Evolutionary conservation across 1,140 invertebrate genomes (phyloP).

Genomic region (Macrocentrus cingulum): DNA sequence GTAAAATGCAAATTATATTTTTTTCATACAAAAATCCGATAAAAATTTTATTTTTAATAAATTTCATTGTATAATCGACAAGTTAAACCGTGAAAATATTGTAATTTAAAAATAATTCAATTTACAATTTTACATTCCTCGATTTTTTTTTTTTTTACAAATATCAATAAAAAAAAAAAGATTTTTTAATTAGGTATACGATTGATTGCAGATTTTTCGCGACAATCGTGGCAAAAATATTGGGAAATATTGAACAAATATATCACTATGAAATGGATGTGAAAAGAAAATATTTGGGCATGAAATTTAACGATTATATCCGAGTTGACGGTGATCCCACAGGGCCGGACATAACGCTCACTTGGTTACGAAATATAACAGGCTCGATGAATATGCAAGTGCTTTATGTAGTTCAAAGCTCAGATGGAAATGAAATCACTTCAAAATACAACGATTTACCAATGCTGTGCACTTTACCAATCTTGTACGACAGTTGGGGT

Average conservation of each 20-base stretch:
- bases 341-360: conserved; percentile 8
- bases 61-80: too few relatives aligned
- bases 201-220: too few relatives aligned
- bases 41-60: too few relatives aligned
- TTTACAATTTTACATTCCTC: too few relatives aligned
- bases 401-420: conserved; percentile 20
- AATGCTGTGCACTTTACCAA: conserved; percentile 2
- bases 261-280: conserved; percentile 13
- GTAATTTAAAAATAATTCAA: too few relatives aligned
- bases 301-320: conserved; percentile 21
- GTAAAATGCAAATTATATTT: too few relatives aligned
- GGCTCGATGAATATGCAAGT: conserved; percentile 15
- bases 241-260: background rate
- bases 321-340: conserved; percentile 22
- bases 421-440: conserved; percentile 19
- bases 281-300: conserved; percentile 20
- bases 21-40: too few relatives aligned
- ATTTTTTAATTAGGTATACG: too few relatives aligned
- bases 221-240: too few relatives aligned
- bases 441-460: conserved; percentile 17
- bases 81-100: too few relatives aligned
- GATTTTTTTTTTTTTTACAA: too few relatives aligned
- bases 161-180: too few relatives aligned
- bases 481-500: conserved; percentile 21
- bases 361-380: conserved; percentile 19